Percentiles rank a stretch among this genome's conserved stretches.
Evolutionary conservation across 2,113 vertebrate species (phyloP).

Genomic region (Anthoscopus minutus): DNA sequence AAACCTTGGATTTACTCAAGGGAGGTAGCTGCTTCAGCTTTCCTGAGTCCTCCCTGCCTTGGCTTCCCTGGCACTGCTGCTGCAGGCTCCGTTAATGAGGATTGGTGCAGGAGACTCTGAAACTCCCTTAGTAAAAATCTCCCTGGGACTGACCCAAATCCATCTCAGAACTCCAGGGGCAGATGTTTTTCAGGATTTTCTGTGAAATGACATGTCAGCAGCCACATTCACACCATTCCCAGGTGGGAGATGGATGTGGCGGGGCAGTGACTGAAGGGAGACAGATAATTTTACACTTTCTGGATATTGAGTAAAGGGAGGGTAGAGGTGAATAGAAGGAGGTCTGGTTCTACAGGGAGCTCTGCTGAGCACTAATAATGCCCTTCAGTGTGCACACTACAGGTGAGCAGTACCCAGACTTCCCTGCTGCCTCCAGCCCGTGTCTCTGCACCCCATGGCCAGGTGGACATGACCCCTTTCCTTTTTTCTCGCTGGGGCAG

Average conservation of each 20-base stretch:
- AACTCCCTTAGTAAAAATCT: not conserved
- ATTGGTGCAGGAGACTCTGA: not conserved
- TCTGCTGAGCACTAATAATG: not conserved
- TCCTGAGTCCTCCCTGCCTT: fast-evolving
- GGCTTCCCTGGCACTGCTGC: fast-evolving
- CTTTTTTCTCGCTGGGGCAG: not conserved
- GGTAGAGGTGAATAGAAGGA: not conserved
- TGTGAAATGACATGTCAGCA: not conserved
- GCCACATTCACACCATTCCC: fast-evolving
- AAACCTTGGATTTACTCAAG: fast-evolving
- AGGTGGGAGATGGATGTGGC: not conserved
- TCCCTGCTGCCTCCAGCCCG: not conserved
- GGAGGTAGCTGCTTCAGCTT: not conserved
- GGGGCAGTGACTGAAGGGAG: not conserved
- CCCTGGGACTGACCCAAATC: constrained; percentile 34
- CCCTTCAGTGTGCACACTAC: not conserved
- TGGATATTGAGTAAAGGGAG: not conserved
- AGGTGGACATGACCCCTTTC: not conserved
- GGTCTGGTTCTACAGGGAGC: not conserved
- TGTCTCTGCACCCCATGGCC: not conserved
- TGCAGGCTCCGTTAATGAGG: not conserved
- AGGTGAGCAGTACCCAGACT: not conserved
- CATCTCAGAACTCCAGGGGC: not conserved
- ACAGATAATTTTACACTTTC: not conserved
- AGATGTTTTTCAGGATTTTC: not conserved